Evolutionary conservation across 2,888 invertebrate genomes (phyloP).

Genomic region (Drosophila prolongata): DNA sequence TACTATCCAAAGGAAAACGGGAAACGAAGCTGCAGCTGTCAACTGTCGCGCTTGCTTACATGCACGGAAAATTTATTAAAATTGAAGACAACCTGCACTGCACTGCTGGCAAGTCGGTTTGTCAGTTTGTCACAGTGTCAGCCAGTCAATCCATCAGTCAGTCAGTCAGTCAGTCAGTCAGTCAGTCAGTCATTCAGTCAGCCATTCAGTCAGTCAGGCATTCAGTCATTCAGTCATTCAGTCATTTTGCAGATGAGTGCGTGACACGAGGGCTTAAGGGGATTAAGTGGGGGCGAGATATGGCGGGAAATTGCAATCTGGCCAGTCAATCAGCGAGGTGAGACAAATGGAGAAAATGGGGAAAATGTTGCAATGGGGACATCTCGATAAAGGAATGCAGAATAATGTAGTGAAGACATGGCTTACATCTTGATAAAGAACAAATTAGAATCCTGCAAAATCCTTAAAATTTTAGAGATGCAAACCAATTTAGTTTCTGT

Average conservation of each 20-base stretch:
- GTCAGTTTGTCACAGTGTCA: constrained; percentile 41
- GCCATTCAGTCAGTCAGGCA: constrained; percentile 8
- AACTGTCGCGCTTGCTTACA: constrained; percentile 71
- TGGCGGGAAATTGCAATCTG: constrained; percentile 19
- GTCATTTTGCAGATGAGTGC: constrained; percentile 8
- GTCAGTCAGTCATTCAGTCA: background rate
- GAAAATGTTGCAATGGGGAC: constrained; percentile 3
- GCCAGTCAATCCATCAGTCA: constrained; percentile 24
- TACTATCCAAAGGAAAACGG: constrained; percentile 10
- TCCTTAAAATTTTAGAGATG: too few relatives aligned
- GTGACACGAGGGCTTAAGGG: constrained; percentile 1
- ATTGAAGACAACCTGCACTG: constrained; percentile 63
- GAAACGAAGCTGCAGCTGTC: constrained; percentile 56
- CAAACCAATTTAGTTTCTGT: too few relatives aligned
- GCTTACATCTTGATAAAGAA: too few relatives aligned
- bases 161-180: constrained; percentile 8
- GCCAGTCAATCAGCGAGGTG: constrained; percentile 19
- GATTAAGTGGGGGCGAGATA: constrained; percentile 7
- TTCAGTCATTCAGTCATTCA: background rate
- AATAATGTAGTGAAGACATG: background rate
- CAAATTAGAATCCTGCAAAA: too few relatives aligned
- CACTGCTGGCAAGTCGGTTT: constrained; percentile 16
- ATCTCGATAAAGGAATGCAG: constrained; percentile 11
- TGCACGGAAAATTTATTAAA: constrained; percentile 69
- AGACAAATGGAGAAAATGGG: constrained; percentile 9